Evolutionary conservation across 2,113 vertebrate species (phyloP).

Genomic region (Genyomyrus donnyi): DNA sequence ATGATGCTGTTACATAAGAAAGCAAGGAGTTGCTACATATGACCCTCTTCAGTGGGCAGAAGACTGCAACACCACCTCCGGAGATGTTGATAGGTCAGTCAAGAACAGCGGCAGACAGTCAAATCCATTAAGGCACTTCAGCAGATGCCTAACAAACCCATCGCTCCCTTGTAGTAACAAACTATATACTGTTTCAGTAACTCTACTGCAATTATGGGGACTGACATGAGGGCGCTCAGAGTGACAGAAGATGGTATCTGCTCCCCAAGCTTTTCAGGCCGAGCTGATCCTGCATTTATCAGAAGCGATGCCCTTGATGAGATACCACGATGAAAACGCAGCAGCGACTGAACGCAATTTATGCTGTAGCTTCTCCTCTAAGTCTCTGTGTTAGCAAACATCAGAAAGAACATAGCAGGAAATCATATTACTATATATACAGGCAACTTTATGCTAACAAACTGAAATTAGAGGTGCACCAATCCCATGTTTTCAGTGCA

Average conservation of each 20-base stretch:
- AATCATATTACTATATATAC: background rate
- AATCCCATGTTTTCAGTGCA: background rate
- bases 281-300: background rate
- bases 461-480: background rate
- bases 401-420: background rate
- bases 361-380: background rate
- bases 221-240: background rate
- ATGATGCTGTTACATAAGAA: conserved; percentile 41
- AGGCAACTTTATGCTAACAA: background rate
- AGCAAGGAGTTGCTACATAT: conserved; percentile 5
- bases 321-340: background rate
- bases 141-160: background rate
- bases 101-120: background rate
- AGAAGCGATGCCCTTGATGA: background rate
- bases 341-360: background rate
- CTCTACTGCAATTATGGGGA: background rate
- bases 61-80: background rate
- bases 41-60: background rate
- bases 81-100: background rate
- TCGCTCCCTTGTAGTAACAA: background rate
- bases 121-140: background rate
- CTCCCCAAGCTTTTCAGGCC: background rate
- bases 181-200: background rate
- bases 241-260: background rate
- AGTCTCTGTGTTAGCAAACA: background rate